Conservation (phyloP, 1,140 invertebrate species). For the Neodiprion fabricii region DNA sequence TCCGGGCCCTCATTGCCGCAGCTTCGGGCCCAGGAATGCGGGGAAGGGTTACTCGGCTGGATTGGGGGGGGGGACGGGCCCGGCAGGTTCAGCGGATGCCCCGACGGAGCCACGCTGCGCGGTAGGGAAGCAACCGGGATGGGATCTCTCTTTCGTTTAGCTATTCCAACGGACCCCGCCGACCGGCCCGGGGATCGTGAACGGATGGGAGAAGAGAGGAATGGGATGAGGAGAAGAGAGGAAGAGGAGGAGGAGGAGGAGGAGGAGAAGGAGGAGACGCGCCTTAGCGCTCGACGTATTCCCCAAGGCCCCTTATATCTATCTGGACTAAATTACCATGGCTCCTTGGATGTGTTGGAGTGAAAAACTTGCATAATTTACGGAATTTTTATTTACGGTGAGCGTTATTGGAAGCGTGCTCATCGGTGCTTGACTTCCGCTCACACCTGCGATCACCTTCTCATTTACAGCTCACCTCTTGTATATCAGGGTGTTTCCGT, state of each 20-base stretch:
- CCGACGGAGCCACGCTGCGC: conserved; percentile 21
- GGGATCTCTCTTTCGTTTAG: conserved; percentile 19
- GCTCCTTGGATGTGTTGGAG: too few species aligned
- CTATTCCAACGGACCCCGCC: conserved; percentile 9
- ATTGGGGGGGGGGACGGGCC: conserved; percentile 30
- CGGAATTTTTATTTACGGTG: too few species aligned
- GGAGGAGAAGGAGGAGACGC: conserved; percentile 3
- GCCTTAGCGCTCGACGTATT: not conserved
- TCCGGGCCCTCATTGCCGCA: conserved; percentile 29
- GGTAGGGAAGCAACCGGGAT: conserved; percentile 11
- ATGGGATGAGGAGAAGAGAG: not conserved
- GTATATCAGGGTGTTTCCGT: too few species aligned
- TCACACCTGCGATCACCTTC: too few species aligned
- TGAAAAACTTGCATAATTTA: too few species aligned
- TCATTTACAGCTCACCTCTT: too few species aligned
- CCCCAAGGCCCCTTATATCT: not conserved
- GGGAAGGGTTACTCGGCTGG: conserved; percentile 29
- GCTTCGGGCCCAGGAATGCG: conserved; percentile 25
- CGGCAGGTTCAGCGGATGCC: conserved; percentile 25
- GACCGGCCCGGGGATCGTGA: not conserved
- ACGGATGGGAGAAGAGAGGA: not conserved
- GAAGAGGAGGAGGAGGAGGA: not conserved
- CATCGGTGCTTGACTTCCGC: too few species aligned
- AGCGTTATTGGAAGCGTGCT: too few species aligned
- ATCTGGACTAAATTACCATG: too few species aligned